Conservation (phyloP, 2,113 vertebrate species). For the Cisticola juncidis region DNA sequence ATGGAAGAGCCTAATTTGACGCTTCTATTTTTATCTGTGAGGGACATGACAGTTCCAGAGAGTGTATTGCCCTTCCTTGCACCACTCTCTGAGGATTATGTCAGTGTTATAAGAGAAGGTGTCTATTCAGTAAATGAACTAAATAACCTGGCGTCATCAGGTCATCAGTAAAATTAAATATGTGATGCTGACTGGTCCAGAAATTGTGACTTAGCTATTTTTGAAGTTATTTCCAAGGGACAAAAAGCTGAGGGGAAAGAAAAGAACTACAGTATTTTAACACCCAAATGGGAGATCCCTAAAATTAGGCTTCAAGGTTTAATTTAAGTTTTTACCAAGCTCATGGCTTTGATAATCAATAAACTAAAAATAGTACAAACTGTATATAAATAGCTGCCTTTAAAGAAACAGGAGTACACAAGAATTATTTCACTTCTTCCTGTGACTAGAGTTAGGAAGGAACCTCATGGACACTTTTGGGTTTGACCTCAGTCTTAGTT, state of each 20-base stretch:
- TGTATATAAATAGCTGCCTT: neutral
- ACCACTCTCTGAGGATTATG: neutral
- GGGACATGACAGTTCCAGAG: neutral
- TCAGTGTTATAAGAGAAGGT: neutral
- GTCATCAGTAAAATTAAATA: neutral
- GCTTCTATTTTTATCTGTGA: neutral
- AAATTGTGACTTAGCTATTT: neutral
- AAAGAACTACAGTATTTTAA: neutral
- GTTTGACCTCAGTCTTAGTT: neutral
- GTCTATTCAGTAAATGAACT: neutral
- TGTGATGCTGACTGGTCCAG: neutral
- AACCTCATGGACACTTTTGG: fast-evolving
- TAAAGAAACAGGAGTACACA: neutral
- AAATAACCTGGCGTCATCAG: neutral
- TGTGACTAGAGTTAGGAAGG: neutral
- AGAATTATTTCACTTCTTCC: neutral
- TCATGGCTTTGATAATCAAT: neutral
- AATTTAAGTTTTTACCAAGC: neutral
- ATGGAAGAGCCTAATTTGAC: neutral
- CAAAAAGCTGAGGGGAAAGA: neutral
- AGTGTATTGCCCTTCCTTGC: neutral
- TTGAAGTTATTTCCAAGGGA: neutral
- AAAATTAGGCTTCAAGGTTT: neutral
- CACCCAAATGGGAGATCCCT: neutral
- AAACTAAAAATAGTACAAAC: neutral